phyloP scores from a whole-genome alignment of 2,113 vertebrate species.

The Ameiurus melas region DNA sequence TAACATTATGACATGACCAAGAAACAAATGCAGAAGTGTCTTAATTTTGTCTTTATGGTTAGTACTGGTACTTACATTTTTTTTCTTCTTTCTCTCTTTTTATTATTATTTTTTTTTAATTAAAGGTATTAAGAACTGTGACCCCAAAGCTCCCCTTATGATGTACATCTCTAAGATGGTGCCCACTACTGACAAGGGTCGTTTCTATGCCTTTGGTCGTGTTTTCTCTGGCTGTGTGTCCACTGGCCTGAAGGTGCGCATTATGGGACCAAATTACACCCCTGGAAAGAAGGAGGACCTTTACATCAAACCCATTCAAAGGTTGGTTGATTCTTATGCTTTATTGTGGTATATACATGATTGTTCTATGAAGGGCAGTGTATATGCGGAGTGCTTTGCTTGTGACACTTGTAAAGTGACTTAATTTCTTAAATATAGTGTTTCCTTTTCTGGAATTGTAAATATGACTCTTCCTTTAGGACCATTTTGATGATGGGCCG shows the following conservation, averaged over 20 bases:
- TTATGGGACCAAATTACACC: conserved; percentile 95
- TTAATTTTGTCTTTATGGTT: not conserved
- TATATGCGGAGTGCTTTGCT: too few species aligned
- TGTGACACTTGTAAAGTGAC: not conserved
- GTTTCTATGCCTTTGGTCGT: conserved; percentile 93
- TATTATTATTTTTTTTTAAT: not conserved
- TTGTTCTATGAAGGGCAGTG: too few species aligned
- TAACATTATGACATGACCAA: not conserved
- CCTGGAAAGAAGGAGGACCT: conserved; percentile 97
- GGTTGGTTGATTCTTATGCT: conserved; percentile 68
- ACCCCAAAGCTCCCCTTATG: conserved; percentile 91
- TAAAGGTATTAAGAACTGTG: conserved; percentile 93
- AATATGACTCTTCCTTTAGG: conserved; percentile 60
- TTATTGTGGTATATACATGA: not conserved
- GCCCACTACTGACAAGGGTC: conserved; percentile 91
- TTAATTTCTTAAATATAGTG: not conserved
- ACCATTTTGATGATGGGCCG: conserved; percentile 98
- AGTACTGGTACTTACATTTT: not conserved
- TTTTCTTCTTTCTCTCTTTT: too few species aligned
- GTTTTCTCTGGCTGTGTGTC: conserved; percentile 91
- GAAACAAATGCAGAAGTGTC: not conserved
- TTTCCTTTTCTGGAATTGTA: not conserved
- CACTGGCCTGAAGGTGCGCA: conserved; percentile 90
- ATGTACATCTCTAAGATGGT: conserved; percentile 99
- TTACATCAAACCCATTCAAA: conserved; percentile 93